Percentiles rank a stretch among this genome's conserved stretches.
phyloP scores from a whole-genome alignment of 2,113 vertebrate genomes.

The Muscicapa adusta region DNA sequence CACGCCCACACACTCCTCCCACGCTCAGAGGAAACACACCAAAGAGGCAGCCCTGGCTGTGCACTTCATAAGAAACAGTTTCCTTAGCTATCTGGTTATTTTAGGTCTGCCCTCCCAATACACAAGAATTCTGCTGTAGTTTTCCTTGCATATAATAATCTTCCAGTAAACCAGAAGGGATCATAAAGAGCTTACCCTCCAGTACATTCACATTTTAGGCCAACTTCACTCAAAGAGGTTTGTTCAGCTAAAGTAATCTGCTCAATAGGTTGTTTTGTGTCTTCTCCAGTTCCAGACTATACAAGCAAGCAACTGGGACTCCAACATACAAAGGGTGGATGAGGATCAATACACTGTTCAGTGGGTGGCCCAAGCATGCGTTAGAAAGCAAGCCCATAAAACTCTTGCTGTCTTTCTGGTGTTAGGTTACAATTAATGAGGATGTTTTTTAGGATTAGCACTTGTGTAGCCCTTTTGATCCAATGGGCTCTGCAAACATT shows the following conservation, averaged over 20 bases:
- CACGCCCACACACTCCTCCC: background rate
- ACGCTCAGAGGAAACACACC: accelerated
- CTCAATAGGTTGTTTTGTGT: background rate
- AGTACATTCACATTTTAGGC: background rate
- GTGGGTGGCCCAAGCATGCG: accelerated
- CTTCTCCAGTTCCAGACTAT: background rate
- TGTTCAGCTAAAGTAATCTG: background rate
- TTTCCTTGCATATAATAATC: background rate
- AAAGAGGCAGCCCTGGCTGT: background rate
- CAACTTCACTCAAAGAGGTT: background rate
- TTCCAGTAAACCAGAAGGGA: background rate
- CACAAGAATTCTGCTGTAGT: background rate
- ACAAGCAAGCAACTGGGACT: background rate
- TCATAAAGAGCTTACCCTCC: background rate
- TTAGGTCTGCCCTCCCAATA: background rate
- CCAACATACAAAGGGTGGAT: background rate
- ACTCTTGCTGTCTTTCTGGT: background rate
- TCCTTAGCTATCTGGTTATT: background rate
- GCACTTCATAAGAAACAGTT: background rate
- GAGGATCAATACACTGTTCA: background rate
- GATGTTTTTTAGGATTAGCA: background rate
- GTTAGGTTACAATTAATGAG: background rate
- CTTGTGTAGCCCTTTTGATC: background rate
- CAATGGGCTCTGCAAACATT: background rate
- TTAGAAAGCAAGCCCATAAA: background rate